Conservation (phyloP, 2,113 vertebrate species). For the Podocnemis expansa region DNA sequence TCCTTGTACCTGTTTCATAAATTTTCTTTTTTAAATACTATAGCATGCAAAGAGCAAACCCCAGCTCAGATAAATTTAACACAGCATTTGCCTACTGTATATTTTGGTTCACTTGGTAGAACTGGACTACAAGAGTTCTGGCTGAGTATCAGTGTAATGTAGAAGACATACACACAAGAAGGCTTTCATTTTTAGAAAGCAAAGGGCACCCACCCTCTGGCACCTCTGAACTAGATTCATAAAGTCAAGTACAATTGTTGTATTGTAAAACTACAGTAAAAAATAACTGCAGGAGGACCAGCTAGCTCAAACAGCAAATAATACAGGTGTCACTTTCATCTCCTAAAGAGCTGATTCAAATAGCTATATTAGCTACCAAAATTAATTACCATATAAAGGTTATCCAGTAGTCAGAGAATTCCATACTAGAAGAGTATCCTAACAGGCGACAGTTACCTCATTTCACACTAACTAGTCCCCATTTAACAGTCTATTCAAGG, state of each 20-base stretch:
- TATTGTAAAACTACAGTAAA: neutral
- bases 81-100: neutral
- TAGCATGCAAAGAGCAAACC: constrained; percentile 23
- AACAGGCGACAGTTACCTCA: neutral
- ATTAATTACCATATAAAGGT: neutral
- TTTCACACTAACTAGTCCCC: neutral
- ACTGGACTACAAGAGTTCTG: neutral
- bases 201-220: neutral
- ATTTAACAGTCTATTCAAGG: neutral
- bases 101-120: neutral
- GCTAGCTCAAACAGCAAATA: neutral
- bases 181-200: neutral
- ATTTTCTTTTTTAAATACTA: constrained; percentile 36
- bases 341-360: neutral
- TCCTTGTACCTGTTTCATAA: constrained; percentile 9
- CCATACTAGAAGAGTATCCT: neutral
- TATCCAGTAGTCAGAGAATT: neutral
- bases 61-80: constrained; percentile 45
- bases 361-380: neutral
- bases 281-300: neutral
- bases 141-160: neutral
- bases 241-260: neutral
- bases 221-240: neutral
- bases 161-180: neutral
- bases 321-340: neutral